Evolutionary conservation across 2,797 vertebrate genomes (phyloP).

Genomic region (Fratercula arctica): DNA sequence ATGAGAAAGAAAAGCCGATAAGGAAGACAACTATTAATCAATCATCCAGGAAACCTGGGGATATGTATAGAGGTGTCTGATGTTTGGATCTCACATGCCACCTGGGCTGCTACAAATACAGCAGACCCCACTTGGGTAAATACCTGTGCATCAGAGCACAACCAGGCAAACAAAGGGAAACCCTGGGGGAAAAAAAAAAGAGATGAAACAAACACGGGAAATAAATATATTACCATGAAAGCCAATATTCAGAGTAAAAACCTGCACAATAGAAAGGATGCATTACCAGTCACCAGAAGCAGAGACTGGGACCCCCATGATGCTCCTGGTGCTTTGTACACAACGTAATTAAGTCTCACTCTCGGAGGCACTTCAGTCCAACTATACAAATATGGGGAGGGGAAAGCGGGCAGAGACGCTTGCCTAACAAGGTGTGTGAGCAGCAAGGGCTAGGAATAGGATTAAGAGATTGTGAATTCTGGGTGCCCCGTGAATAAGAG

Average conservation of each 20-base stretch:
- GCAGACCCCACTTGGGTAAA: conserved; percentile 73
- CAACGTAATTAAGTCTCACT: not conserved
- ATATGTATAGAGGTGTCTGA: conserved; percentile 59
- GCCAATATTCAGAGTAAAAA: not conserved
- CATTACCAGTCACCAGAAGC: not conserved
- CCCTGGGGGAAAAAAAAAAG: not conserved
- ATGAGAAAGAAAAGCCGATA: conserved; percentile 54
- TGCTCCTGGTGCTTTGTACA: not conserved
- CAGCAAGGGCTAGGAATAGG: not conserved
- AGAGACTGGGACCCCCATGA: not conserved
- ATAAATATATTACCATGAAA: conserved; percentile 45
- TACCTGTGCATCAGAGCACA: conserved; percentile 75
- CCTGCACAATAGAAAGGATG: conserved; percentile 4
- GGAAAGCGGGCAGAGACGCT: not conserved
- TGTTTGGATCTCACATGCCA: conserved; percentile 76
- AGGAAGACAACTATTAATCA: conserved; percentile 63
- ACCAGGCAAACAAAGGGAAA: conserved; percentile 59
- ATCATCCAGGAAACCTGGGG: conserved; percentile 29
- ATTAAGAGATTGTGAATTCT: not conserved
- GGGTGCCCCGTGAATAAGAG: not conserved
- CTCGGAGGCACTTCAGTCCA: not conserved
- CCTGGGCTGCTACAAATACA: conserved; percentile 71
- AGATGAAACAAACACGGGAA: conserved; percentile 32
- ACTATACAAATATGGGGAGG: not conserved
- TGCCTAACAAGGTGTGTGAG: not conserved